Evolutionary conservation across 2,888 invertebrate genomes (phyloP).

Genomic region (Laspeyria flexula): DNA sequence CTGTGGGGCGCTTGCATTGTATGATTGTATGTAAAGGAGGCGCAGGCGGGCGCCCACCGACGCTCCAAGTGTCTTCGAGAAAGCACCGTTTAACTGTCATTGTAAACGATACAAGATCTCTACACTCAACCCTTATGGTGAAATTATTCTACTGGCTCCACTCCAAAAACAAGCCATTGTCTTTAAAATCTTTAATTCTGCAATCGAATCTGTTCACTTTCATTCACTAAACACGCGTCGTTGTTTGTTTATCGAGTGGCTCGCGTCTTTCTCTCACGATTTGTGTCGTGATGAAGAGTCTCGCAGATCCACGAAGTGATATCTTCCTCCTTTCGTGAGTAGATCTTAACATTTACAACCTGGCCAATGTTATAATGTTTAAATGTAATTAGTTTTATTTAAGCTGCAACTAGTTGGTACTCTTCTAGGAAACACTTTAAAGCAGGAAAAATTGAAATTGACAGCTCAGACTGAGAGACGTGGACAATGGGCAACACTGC

Average conservation of each 20-base stretch:
- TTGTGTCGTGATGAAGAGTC: conserved; percentile 68
- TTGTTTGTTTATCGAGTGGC: conserved; percentile 51
- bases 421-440: too few relatives aligned
- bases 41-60: conserved; percentile 74
- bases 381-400: conserved; percentile 33
- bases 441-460: too few relatives aligned
- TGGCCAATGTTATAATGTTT: conserved; percentile 27
- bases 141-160: conserved; percentile 24
- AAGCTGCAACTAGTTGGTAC: not conserved
- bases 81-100: conserved; percentile 52
- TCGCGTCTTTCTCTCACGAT: conserved; percentile 60
- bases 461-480: too few relatives aligned
- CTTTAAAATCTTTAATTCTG: conserved; percentile 22
- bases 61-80: conserved; percentile 62
- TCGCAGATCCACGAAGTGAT: conserved; percentile 79
- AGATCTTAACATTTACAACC: conserved; percentile 48
- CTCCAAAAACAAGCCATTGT: conserved; percentile 29
- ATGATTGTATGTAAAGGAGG: conserved; percentile 84
- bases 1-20: conserved; percentile 61
- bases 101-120: conserved; percentile 29
- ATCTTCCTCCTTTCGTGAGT: conserved; percentile 60
- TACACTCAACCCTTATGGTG: conserved; percentile 35
- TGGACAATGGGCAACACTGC: too few relatives aligned
- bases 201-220: conserved; percentile 33
- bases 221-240: conserved; percentile 28